Evolutionary conservation across 2,113 vertebrate genomes (phyloP).

Genomic region (Hiodon alosoides): DNA sequence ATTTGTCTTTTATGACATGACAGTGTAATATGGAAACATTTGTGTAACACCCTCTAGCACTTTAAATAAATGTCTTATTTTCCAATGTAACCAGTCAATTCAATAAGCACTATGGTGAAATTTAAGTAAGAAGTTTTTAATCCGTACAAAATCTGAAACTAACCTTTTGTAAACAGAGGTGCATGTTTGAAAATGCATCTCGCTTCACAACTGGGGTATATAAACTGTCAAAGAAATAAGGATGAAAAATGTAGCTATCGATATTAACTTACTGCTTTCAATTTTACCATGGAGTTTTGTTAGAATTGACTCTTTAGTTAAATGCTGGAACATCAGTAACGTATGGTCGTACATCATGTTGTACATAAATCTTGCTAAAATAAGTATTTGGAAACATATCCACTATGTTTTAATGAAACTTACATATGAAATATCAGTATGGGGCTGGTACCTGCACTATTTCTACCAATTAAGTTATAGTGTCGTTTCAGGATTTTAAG

Average conservation of each 20-base stretch:
- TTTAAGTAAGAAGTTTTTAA: not conserved
- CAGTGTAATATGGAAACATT: not conserved
- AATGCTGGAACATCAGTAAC: not conserved
- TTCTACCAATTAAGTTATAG: conserved; percentile 13
- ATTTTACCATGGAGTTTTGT: not conserved
- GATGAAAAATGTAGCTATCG: not conserved
- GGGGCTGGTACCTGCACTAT: conserved; percentile 24
- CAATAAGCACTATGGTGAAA: not conserved
- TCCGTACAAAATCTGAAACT: not conserved
- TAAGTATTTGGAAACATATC: conserved; percentile 13
- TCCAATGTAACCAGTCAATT: not conserved
- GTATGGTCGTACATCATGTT: not conserved
- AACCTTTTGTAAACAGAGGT: not conserved
- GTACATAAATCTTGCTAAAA: conserved; percentile 6
- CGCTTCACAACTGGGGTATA: not conserved
- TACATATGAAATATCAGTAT: conserved; percentile 5
- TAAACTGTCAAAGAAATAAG: not conserved
- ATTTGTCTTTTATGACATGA: not conserved
- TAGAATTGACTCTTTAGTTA: not conserved
- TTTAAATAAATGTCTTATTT: not conserved
- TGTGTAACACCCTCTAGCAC: not conserved
- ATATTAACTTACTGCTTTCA: not conserved
- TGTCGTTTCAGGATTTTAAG: conserved; percentile 14
- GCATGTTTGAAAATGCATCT: too few species aligned
- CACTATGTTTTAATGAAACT: conserved; percentile 13